These are phyloP conservation scores for Epinephelus fuscoguttatus DNA, from an alignment of 2,113 vertebrate species.

Conservation along the genomic window DNA sequence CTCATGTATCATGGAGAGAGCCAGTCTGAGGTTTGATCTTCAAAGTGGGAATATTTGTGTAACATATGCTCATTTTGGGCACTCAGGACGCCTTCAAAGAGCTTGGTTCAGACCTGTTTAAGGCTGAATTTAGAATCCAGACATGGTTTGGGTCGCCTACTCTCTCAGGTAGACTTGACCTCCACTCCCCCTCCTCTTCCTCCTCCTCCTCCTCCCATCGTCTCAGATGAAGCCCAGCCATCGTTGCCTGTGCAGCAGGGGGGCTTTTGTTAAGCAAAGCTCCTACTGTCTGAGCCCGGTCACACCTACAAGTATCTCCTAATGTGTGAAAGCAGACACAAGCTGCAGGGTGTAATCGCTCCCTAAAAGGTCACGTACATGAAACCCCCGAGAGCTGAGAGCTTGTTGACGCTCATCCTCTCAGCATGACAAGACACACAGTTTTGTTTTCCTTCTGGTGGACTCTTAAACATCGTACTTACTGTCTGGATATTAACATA, in stretches of 20 bases:
- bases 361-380: conserved; percentile 25
- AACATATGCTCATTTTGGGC: neutral
- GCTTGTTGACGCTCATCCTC: conserved; percentile 54
- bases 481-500: too few species aligned
- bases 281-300: conserved; percentile 22
- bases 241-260: conserved; percentile 12
- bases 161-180: conserved; percentile 20
- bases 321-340: conserved; percentile 73
- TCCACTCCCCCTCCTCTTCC: neutral
- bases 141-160: neutral
- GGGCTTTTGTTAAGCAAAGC: conserved; percentile 61
- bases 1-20: neutral
- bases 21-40: neutral
- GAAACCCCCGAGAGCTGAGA: neutral
- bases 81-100: neutral
- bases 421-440: conserved; percentile 69
- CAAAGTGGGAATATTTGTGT: conserved; percentile 3
- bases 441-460: conserved; percentile 24
- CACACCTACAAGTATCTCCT: conserved; percentile 70
- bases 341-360: conserved; percentile 25
- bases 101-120: neutral
- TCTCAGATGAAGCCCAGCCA: neutral
- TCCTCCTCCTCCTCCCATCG: too few species aligned
- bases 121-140: neutral
- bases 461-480: neutral